Evolutionary conservation across 2,797 vertebrate species (phyloP).

Genomic region (Cheirogaleus major): DNA sequence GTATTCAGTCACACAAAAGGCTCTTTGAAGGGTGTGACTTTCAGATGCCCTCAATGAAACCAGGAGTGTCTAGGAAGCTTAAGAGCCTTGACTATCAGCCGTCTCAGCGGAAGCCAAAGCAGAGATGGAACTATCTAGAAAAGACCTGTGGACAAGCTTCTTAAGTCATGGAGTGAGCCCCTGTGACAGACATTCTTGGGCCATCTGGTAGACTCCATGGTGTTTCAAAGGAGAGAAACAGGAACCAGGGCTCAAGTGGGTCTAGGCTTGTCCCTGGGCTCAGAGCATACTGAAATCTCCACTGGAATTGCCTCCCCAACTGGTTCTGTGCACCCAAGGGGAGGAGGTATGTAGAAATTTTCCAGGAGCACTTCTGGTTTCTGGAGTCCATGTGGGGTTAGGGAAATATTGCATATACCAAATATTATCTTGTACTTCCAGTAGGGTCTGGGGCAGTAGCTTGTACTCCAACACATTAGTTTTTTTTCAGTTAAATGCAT

Average conservation of each 20-base stretch:
- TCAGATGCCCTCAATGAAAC: neutral
- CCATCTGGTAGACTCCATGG: neutral
- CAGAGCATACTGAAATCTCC: neutral
- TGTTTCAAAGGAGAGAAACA: neutral
- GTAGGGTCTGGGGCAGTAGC: neutral
- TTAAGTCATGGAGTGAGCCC: neutral
- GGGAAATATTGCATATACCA: neutral
- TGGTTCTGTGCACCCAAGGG: neutral
- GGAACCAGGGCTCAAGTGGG: neutral
- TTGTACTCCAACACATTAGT: neutral
- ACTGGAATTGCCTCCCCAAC: neutral
- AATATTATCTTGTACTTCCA: neutral
- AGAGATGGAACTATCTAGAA: neutral
- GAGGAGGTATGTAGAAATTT: accelerated
- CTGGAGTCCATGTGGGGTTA: neutral
- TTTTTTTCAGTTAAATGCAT: neutral
- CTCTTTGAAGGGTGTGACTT: neutral
- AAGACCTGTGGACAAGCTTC: neutral
- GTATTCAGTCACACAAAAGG: neutral
- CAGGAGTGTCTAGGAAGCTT: neutral
- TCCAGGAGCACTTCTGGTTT: neutral
- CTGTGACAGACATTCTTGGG: neutral
- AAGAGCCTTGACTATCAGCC: neutral
- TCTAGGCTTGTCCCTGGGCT: neutral
- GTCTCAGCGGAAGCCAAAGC: neutral